Percentiles rank a stretch among this genome's conserved stretches.
These are phyloP conservation scores for Furcifer pardalis DNA, from an alignment of 2,797 vertebrate genomes.

Conservation along the genomic window DNA sequence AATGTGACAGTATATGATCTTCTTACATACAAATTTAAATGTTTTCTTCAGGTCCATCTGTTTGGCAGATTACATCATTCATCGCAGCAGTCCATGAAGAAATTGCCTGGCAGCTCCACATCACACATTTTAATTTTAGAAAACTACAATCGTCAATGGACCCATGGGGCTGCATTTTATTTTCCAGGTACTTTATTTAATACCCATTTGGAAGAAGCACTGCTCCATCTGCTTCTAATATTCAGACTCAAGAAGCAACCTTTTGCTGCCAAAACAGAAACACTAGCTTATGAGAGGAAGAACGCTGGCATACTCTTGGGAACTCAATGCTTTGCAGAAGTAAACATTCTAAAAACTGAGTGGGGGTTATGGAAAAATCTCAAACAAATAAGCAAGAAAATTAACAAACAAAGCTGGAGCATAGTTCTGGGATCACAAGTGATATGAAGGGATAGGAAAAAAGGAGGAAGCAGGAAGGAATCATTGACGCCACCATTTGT, in stretches of 20 bases:
- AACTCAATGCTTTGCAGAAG: neutral
- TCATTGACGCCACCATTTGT: neutral
- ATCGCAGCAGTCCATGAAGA: constrained; percentile 24
- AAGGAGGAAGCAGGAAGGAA: neutral
- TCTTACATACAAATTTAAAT: constrained; percentile 37
- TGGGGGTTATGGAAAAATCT: too few species aligned
- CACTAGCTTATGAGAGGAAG: neutral
- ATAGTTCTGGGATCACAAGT: too few species aligned
- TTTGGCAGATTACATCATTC: constrained; percentile 51
- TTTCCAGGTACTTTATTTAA: neutral
- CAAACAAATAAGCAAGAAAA: too few species aligned
- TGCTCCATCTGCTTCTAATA: neutral
- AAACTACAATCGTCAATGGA: constrained; percentile 12
- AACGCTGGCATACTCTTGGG: neutral
- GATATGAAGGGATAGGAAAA: too few species aligned
- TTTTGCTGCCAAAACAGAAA: neutral
- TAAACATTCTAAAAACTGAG: neutral
- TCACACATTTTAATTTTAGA: constrained; percentile 19
- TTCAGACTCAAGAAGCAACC: neutral
- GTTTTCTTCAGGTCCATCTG: constrained; percentile 54
- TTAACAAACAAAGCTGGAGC: too few species aligned
- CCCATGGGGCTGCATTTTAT: neutral
- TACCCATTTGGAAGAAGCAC: neutral
- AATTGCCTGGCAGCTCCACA: constrained; percentile 38
- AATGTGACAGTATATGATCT: constrained; percentile 39